These are phyloP conservation scores for Prionchulus punctatus DNA, from an alignment of 2,888 invertebrate species.

Conservation along the genomic window DNA sequence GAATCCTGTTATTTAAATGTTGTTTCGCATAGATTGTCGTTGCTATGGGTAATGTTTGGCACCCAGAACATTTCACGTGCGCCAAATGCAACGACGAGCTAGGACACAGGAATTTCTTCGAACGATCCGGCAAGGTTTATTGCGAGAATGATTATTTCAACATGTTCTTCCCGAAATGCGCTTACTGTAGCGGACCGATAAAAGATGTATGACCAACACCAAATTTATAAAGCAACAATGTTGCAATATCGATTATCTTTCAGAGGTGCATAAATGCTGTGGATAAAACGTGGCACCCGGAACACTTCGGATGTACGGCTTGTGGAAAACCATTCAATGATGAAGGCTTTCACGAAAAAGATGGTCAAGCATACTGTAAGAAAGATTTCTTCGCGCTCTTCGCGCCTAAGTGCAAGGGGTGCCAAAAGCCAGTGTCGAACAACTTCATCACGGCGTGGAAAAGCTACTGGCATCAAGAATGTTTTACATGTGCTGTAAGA, in stretches of 20 bases:
- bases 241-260: constrained; percentile 25
- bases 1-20: too few relatives aligned
- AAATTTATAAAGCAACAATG: background rate
- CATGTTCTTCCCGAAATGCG: constrained; percentile 88
- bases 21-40: too few relatives aligned
- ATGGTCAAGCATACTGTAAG: constrained; percentile 64
- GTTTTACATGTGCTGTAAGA: constrained; percentile 87
- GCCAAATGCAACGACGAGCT: constrained; percentile 84
- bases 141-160: constrained; percentile 95
- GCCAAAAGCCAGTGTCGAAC: constrained; percentile 82
- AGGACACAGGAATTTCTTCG: constrained; percentile 92
- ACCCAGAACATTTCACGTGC: constrained; percentile 93
- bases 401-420: constrained; percentile 87
- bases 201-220: constrained; percentile 58
- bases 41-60: constrained; percentile 89
- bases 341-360: constrained; percentile 75
- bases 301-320: constrained; percentile 92
- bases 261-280: constrained; percentile 96
- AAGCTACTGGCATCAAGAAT: constrained; percentile 87
- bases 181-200: constrained; percentile 92
- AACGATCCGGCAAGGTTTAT: constrained; percentile 82
- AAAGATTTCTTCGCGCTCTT: constrained; percentile 90
- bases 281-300: constrained; percentile 92
- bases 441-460: constrained; percentile 89
- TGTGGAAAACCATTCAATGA: constrained; percentile 80